Conservation (phyloP, 2,888 invertebrate species). For the Malthinus flaveolus region DNA sequence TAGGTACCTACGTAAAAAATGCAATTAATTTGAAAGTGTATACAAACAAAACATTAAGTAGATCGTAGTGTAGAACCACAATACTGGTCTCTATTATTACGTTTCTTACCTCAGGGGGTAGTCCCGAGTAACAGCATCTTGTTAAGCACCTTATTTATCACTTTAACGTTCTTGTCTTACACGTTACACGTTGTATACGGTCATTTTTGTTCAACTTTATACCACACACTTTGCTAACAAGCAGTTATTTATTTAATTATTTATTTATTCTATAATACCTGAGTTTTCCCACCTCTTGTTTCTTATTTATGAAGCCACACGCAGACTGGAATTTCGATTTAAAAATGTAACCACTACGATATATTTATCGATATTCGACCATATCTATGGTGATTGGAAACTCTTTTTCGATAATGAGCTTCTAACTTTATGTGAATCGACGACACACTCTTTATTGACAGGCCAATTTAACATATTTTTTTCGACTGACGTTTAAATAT, state of each 20-base stretch:
- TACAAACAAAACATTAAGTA: not conserved
- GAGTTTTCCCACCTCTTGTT: slow-evolving; percentile 55
- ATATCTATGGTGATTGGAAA: slow-evolving; percentile 54
- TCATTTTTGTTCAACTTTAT: slow-evolving; percentile 25
- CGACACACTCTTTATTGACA: slow-evolving; percentile 21
- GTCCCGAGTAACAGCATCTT: slow-evolving; percentile 54
- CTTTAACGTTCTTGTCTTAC: slow-evolving; percentile 40
- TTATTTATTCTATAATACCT: slow-evolving; percentile 58
- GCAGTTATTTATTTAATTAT: slow-evolving; percentile 58
- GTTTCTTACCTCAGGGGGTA: slow-evolving; percentile 52
- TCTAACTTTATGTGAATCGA: slow-evolving; percentile 27
- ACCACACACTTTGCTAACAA: slow-evolving; percentile 56
- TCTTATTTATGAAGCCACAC: slow-evolving; percentile 57
- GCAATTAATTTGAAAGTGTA: too few species aligned
- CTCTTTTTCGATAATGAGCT: slow-evolving; percentile 33
- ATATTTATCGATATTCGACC: slow-evolving; percentile 51
- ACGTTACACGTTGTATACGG: slow-evolving; percentile 4
- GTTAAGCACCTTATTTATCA: slow-evolving; percentile 57
- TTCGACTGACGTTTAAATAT: not conserved
- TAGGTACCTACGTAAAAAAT: too few species aligned
- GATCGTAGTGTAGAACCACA: not conserved
- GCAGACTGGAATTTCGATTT: slow-evolving; percentile 52
- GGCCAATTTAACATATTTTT: slow-evolving; percentile 20
- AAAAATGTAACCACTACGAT: slow-evolving; percentile 45
- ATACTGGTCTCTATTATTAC: slow-evolving; percentile 36